Percentiles rank a stretch among this genome's conserved stretches.
These are phyloP conservation scores for Stegodyphus dumicola DNA, from an alignment of 1,140 invertebrate species.

Conservation along the genomic window DNA sequence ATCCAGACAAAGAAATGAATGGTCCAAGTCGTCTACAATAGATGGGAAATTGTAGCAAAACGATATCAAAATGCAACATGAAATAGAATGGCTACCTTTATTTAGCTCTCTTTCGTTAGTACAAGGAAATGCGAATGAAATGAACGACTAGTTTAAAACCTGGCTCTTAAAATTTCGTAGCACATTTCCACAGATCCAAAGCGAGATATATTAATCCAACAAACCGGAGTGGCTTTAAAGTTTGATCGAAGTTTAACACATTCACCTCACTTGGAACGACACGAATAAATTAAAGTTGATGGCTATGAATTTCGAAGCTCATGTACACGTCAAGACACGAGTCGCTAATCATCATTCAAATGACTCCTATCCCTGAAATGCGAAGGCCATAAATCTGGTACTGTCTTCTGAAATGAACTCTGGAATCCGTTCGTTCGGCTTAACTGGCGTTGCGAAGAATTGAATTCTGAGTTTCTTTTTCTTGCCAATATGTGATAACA, in stretches of 20 bases:
- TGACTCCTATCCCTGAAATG: background rate
- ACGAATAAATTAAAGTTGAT: constrained; percentile 27
- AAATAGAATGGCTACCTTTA: too few species aligned
- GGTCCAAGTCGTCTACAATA: too few species aligned
- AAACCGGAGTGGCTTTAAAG: constrained; percentile 5
- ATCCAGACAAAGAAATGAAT: too few species aligned
- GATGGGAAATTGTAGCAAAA: too few species aligned
- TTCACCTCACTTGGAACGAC: background rate
- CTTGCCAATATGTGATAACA: too few species aligned
- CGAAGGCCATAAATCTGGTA: constrained; percentile 20
- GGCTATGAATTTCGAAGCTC: background rate
- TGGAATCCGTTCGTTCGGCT: background rate
- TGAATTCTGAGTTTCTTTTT: too few species aligned
- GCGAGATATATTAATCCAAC: constrained; percentile 23
- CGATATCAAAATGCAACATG: too few species aligned
- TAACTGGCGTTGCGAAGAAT: too few species aligned
- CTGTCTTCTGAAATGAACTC: constrained; percentile 17
- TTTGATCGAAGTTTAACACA: constrained; percentile 32
- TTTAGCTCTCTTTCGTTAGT: too few species aligned
- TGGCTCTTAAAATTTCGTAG: too few species aligned
- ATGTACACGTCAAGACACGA: background rate
- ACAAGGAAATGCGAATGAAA: too few species aligned
- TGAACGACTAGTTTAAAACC: too few species aligned
- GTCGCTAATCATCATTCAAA: constrained; percentile 40
- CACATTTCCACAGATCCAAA: background rate